Base-by-base conservation (phyloP, 2,888 invertebrate genomes). In the Rhyacophila evoluta region DNA sequence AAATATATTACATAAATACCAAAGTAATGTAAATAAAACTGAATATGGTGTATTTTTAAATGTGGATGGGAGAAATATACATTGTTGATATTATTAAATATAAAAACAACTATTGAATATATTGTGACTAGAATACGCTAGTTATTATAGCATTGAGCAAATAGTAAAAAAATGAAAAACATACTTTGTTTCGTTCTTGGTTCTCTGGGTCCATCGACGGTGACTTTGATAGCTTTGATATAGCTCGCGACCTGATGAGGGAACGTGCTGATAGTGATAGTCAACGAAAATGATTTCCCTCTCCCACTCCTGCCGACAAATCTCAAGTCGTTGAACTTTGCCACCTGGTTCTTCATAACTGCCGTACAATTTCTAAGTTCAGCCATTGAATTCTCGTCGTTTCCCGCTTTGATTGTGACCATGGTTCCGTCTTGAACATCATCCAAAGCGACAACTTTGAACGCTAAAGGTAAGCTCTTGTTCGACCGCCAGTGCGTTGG, bases 161-260 rank as follows among this genome's bases (percentile, higher is more conserved):
- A 33, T 33, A 33, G 29, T 6, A 27, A 41, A 72, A n/a, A 36
- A 72, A n/a, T n/a, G 12, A 37, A 12, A 55, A 28, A 94, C 97
- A 95, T 92, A 98, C 98, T 96, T 91, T 97, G 96, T 89, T 98
- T 98, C 83, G 97, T 97, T 88, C 98, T 91, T 12, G 99, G 98
- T 89, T 99, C 98, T 84, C 99, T 90, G 0, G 99, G 99, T 84
- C 99, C 99, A 86, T 99, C 99, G 36, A 99, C 99, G 25, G 99
- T 99, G 77, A 99, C 98, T 92, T 99, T 99, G 87, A 99, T 99
- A 75, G 98, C 98, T 87, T 98, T 98, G 84, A 91, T 94, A 87
- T 98, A 99, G 2, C 97, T 95, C 72, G 98, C 97, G 29, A 98
- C 94, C 90, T 98, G 98, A 82, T 92, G 90, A 1, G 90, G 90